A percentile compares a stretch with the other conserved stretches of the same genome.
These are phyloP conservation scores for Siphonodentalium dalli DNA, from an alignment of 2,888 invertebrate species.

Conservation along the genomic window DNA sequence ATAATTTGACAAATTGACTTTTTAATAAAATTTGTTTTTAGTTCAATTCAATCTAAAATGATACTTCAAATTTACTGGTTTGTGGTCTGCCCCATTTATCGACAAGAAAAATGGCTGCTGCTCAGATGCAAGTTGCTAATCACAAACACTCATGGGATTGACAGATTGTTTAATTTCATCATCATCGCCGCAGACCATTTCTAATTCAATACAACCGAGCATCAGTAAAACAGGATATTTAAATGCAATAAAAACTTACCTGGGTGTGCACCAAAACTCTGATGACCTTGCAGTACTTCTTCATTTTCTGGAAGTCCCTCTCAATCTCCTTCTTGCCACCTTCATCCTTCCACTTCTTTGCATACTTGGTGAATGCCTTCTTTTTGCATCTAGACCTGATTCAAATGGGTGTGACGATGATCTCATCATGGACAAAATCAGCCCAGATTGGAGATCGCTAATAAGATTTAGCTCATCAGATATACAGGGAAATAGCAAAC, in stretches of 20 bases:
- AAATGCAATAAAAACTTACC: constrained; percentile 69
- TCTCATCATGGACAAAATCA: constrained; percentile 35
- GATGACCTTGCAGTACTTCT: constrained; percentile 97
- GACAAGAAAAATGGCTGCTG: too few relatives aligned
- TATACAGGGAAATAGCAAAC: not conserved
- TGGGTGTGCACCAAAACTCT: constrained; percentile 97
- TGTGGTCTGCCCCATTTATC: too few relatives aligned
- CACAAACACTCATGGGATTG: too few relatives aligned
- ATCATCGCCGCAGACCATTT: too few relatives aligned
- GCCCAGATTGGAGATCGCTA: constrained; percentile 2
- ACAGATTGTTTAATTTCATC: too few relatives aligned
- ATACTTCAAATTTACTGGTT: too few relatives aligned
- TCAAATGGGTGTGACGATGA: constrained; percentile 3
- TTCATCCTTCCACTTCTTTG: constrained; percentile 99
- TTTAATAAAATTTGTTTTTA: too few relatives aligned
- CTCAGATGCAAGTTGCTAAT: too few relatives aligned
- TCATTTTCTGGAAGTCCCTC: constrained; percentile 94
- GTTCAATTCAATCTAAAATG: too few relatives aligned
- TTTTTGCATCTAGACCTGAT: constrained; percentile 99
- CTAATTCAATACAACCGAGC: too few relatives aligned
- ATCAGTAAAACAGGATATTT: not conserved
- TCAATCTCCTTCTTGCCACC: constrained; percentile 96
- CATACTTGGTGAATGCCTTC: constrained; percentile 98
- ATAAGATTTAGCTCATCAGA: not conserved
- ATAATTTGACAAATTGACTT: too few relatives aligned